Conservation (phyloP, 2,797 vertebrate genomes). For the Lindbergichthys nudifrons region DNA sequence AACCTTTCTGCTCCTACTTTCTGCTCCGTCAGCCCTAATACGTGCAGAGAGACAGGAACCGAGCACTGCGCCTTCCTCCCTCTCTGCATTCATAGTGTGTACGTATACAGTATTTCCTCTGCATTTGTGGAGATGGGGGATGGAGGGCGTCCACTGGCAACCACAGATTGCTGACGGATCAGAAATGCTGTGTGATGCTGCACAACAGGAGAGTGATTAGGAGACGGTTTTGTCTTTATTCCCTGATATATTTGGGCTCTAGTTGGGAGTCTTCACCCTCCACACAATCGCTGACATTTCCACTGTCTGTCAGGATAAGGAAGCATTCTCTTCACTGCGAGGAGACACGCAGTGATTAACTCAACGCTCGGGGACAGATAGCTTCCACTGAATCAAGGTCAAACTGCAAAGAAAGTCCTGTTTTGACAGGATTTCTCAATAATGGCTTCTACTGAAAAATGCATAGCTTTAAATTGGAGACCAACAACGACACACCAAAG, state of each 20-base stretch:
- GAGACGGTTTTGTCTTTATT: slow-evolving; percentile 44
- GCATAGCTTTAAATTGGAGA: slow-evolving; percentile 6
- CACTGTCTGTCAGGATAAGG: slow-evolving; percentile 53
- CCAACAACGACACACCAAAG: slow-evolving; percentile 20
- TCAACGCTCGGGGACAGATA: slow-evolving; percentile 24
- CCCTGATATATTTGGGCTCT: slow-evolving; percentile 31
- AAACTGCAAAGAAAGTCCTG: slow-evolving; percentile 34
- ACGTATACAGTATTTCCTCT: slow-evolving; percentile 22
- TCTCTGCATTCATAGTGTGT: slow-evolving; percentile 22
- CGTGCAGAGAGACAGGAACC: slow-evolving; percentile 2
- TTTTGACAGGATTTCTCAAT: slow-evolving; percentile 36
- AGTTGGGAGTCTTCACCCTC: neutral
- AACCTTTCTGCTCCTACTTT: neutral
- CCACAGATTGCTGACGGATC: slow-evolving; percentile 58
- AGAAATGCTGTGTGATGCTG: slow-evolving; percentile 36
- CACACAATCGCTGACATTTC: slow-evolving; percentile 26
- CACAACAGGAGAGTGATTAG: slow-evolving; percentile 52
- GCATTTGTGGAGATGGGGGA: slow-evolving; percentile 15
- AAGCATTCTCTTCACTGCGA: slow-evolving; percentile 33
- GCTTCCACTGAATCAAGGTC: slow-evolving; percentile 55
- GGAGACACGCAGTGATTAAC: slow-evolving; percentile 32
- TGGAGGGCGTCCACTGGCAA: slow-evolving; percentile 31
- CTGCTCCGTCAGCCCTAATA: slow-evolving; percentile 15
- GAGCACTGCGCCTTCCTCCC: slow-evolving; percentile 18
- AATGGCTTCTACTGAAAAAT: slow-evolving; percentile 30